These are phyloP conservation scores for Anaspis maculata DNA, from an alignment of 2,888 invertebrate species.

Conservation along the genomic window DNA sequence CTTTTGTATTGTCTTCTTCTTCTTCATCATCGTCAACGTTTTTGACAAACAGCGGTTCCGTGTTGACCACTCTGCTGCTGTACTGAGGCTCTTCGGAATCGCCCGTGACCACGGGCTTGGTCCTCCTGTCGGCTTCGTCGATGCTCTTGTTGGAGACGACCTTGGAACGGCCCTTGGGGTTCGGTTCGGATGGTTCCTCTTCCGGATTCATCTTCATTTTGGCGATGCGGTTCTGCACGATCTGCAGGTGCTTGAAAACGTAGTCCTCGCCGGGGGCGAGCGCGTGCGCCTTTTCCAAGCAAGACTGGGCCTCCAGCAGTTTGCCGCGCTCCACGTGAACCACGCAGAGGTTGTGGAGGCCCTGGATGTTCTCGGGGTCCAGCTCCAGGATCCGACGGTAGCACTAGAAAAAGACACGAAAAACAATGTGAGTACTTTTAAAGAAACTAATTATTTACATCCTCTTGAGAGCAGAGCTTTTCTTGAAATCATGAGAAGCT, in stretches of 20 bases:
- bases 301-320: conserved; percentile 74
- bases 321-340: conserved; percentile 89
- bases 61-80: conserved; percentile 41
- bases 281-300: conserved; percentile 69
- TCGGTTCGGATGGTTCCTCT: conserved; percentile 31
- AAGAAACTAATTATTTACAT: conserved; percentile 3
- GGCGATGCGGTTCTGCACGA: conserved; percentile 65
- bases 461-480: conserved; percentile 1
- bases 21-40: conserved; percentile 33
- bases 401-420: conserved; percentile 53
- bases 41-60: conserved; percentile 41
- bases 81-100: conserved; percentile 39
- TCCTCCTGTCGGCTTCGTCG: conserved; percentile 37
- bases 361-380: conserved; percentile 89
- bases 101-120: conserved; percentile 38
- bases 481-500: conserved; percentile 1
- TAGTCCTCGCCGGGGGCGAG: conserved; percentile 88
- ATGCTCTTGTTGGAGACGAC: conserved; percentile 40
- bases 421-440: background rate
- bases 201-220: conserved; percentile 36
- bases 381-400: conserved; percentile 80
- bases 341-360: conserved; percentile 91
- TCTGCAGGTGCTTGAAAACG: conserved; percentile 80
- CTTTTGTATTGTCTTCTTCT: too few relatives aligned
- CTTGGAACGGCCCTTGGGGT: conserved; percentile 25